A percentile compares a stretch with the other conserved stretches of the same genome.
Evolutionary conservation across 2,113 vertebrate species (phyloP).

Genomic region (Xenus cinereus): DNA sequence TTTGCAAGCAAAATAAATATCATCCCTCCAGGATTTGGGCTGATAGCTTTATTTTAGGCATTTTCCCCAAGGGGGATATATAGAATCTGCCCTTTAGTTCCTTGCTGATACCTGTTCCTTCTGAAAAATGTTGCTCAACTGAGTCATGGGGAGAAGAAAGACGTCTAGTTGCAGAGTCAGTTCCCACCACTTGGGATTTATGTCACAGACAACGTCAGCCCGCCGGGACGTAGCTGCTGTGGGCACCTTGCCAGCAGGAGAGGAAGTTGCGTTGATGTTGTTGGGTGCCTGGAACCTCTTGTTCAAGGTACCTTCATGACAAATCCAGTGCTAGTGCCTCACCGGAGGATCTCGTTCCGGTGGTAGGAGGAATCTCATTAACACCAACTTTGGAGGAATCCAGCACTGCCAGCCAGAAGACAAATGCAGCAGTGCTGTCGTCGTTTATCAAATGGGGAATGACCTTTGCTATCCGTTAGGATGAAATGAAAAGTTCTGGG

Average conservation of each 20-base stretch:
- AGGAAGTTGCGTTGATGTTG: neutral
- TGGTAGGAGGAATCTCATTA: constrained; percentile 65
- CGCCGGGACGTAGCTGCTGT: neutral
- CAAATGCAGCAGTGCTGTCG: constrained; percentile 37
- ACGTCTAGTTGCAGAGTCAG: neutral
- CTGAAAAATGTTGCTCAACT: neutral
- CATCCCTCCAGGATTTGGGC: neutral
- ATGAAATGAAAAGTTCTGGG: constrained; percentile 54
- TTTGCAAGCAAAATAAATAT: constrained; percentile 5
- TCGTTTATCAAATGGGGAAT: constrained; percentile 61
- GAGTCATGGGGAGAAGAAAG: neutral
- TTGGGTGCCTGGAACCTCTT: neutral
- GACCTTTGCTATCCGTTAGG: constrained; percentile 68
- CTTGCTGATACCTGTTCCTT: neutral
- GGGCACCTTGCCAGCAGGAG: neutral
- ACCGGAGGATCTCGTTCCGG: neutral
- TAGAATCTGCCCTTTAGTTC: neutral
- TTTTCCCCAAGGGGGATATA: neutral
- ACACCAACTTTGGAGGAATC: constrained; percentile 34
- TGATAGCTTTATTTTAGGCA: neutral
- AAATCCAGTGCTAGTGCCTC: constrained; percentile 24
- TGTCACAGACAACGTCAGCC: neutral
- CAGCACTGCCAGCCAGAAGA: constrained; percentile 57
- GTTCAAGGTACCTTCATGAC: neutral
- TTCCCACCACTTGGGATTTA: neutral